These are phyloP conservation scores for Zeus faber DNA, from an alignment of 2,113 vertebrate genomes.

Conservation along the genomic window DNA sequence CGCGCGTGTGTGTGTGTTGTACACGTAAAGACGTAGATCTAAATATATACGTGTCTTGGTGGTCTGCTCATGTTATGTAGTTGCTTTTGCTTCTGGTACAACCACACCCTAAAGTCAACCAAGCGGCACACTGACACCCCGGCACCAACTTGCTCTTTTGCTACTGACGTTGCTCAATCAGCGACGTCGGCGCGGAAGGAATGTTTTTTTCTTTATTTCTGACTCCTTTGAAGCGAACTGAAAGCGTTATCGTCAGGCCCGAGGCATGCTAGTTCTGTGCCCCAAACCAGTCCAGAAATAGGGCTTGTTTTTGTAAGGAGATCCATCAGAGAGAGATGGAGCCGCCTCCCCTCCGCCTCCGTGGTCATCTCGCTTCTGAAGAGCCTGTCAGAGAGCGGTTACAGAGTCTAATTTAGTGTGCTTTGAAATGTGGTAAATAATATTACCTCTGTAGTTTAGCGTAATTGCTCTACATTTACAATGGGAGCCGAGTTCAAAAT, in stretches of 20 bases:
- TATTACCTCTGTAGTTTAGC: constrained; percentile 21
- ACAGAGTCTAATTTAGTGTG: constrained; percentile 30
- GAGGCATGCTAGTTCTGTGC: constrained; percentile 38
- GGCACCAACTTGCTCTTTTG: background rate
- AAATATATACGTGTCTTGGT: no score
- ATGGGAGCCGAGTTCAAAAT: no score
- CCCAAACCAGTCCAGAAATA: constrained; percentile 67
- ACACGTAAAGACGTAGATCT: no score
- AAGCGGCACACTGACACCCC: no score
- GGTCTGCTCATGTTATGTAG: no score
- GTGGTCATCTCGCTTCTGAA: constrained; percentile 12
- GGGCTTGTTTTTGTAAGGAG: constrained; percentile 66
- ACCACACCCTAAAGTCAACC: no score
- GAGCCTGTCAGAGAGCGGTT: constrained; percentile 43
- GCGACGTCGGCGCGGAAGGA: constrained; percentile 14
- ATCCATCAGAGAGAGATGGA: constrained; percentile 45
- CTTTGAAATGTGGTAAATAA: constrained; percentile 25
- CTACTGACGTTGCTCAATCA: constrained; percentile 25
- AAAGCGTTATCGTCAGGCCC: constrained; percentile 30
- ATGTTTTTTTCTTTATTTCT: constrained; percentile 33
- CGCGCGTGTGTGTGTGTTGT: no score
- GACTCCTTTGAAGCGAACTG: constrained; percentile 37
- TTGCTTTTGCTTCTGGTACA: no score
- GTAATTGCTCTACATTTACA: constrained; percentile 10
- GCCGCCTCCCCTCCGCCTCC: constrained; percentile 28